Percentiles rank a stretch among this genome's conserved stretches.
phyloP scores from a whole-genome alignment of 2,797 vertebrate genomes.

The Molossus alvarezi region DNA sequence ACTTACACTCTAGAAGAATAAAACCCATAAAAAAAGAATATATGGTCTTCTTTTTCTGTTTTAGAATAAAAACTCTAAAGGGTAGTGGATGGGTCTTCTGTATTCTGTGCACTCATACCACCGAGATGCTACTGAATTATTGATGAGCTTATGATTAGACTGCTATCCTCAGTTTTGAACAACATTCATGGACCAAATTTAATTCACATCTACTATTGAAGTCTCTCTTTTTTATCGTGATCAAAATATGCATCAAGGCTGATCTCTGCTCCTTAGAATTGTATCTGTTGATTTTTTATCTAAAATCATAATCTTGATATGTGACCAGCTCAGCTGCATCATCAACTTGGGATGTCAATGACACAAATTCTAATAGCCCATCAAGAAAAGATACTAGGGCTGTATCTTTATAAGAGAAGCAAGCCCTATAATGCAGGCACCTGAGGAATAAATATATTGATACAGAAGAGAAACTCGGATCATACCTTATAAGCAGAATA shows the following conservation, averaged over 20 bases:
- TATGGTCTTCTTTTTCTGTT: conserved; percentile 27
- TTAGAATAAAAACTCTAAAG: conserved; percentile 73
- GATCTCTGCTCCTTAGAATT: conserved; percentile 36
- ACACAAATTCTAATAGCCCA: conserved; percentile 55
- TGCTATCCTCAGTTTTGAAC: conserved; percentile 70
- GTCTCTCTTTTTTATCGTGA: conserved; percentile 64
- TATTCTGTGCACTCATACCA: conserved; percentile 71
- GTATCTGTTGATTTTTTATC: conserved; percentile 54
- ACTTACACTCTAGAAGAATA: conserved; percentile 8
- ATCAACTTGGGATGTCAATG: conserved; percentile 32
- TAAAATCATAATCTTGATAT: conserved; percentile 68
- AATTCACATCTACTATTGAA: conserved; percentile 72
- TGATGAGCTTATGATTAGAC: conserved; percentile 78
- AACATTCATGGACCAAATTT: conserved; percentile 70
- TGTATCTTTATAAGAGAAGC: conserved; percentile 24
- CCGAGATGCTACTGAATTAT: conserved; percentile 77
- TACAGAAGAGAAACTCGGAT: conserved; percentile 30
- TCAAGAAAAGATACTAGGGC: conserved; percentile 20
- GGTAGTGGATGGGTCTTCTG: background rate
- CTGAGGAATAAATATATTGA: conserved; percentile 30
- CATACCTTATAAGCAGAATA: conserved; percentile 21
- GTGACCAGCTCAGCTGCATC: conserved; percentile 49
- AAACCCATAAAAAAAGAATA: conserved; percentile 37
- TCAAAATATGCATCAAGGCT: conserved; percentile 66
- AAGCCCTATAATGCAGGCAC: background rate